These are phyloP conservation scores for Chiloscyllium punctatum DNA, from an alignment of 2,797 vertebrate genomes.

Conservation along the genomic window DNA sequence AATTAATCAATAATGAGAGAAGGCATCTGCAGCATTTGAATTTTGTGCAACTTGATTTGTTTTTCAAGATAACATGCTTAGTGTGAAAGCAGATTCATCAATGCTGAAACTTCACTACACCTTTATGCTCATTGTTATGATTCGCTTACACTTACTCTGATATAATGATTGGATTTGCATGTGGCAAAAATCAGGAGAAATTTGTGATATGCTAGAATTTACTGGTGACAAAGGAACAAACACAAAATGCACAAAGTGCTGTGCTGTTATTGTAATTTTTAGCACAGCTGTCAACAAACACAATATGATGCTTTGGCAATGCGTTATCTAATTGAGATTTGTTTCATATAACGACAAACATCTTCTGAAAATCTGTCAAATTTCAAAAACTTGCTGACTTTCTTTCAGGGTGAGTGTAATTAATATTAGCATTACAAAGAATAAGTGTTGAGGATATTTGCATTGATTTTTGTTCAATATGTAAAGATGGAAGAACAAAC, in stretches of 20 bases:
- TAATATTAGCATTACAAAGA: constrained; percentile 42
- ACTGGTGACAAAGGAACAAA: constrained; percentile 63
- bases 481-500: neutral
- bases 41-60: constrained; percentile 52
- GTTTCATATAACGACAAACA: constrained; percentile 70
- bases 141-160: constrained; percentile 49
- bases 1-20: constrained; percentile 36
- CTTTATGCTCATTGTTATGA: constrained; percentile 72
- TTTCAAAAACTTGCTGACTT: constrained; percentile 52
- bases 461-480: neutral
- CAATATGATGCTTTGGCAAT: constrained; percentile 73
- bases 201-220: constrained; percentile 74
- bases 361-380: constrained; percentile 68
- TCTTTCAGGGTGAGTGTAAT: constrained; percentile 45
- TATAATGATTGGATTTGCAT: constrained; percentile 63
- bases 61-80: constrained; percentile 51
- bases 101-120: constrained; percentile 57
- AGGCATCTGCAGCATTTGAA: constrained; percentile 53
- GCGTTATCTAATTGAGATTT: constrained; percentile 84
- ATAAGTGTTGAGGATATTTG: neutral
- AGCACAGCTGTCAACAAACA: constrained; percentile 69
- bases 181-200: constrained; percentile 61
- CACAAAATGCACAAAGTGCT: constrained; percentile 60
- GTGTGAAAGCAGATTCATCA: constrained; percentile 53
- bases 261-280: constrained; percentile 59